Percentiles rank a stretch among this genome's conserved stretches.
These are phyloP conservation scores for Anoplius nigerrimus DNA, from an alignment of 2,888 invertebrate species.

Conservation along the genomic window DNA sequence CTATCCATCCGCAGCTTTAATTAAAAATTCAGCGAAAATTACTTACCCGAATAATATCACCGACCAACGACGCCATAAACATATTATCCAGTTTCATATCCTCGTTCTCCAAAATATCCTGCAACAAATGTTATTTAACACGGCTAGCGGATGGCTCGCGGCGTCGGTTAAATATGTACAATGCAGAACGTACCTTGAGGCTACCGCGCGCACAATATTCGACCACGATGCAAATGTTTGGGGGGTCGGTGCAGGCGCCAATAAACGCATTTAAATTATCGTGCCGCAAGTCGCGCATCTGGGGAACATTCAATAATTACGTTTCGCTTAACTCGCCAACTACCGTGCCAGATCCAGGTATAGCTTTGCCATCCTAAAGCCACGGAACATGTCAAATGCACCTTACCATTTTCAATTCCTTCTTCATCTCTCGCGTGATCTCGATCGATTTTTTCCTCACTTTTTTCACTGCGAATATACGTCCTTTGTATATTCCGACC, in stretches of 20 bases:
- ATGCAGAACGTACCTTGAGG: constrained; percentile 82
- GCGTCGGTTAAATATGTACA: background rate
- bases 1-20: background rate
- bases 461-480: constrained; percentile 90
- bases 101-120: constrained; percentile 96
- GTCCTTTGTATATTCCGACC: constrained; percentile 91
- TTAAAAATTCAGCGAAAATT: background rate
- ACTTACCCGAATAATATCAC: constrained; percentile 94
- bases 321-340: background rate
- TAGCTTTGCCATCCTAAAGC: background rate
- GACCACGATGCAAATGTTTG: constrained; percentile 91
- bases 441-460: constrained; percentile 91
- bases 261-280: constrained; percentile 95
- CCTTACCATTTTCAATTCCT: constrained; percentile 90
- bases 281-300: constrained; percentile 93
- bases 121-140: constrained; percentile 46
- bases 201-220: constrained; percentile 94
- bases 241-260: constrained; percentile 93
- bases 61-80: constrained; percentile 96
- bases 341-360: background rate
- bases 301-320: constrained; percentile 51
- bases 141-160: background rate
- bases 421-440: constrained; percentile 92
- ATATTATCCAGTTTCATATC: constrained; percentile 97
- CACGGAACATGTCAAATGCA: constrained; percentile 16